Conservation (phyloP, 1,140 invertebrate genomes). For the Aphis gossypii region DNA sequence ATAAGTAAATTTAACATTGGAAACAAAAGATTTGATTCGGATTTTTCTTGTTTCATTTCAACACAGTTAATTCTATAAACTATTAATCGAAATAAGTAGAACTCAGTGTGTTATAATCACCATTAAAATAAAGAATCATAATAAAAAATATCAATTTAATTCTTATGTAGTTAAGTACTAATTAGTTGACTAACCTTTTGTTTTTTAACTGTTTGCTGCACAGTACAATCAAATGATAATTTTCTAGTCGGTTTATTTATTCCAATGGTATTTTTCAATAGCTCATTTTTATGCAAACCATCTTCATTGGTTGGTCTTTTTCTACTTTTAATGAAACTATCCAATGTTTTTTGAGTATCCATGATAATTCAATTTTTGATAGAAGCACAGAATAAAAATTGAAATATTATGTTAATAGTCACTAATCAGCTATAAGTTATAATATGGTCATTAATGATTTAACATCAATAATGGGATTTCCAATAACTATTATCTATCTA, state of each 20-base stretch:
- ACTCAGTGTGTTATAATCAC: neutral
- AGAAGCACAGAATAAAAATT: neutral
- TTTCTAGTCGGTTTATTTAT: constrained; percentile 38
- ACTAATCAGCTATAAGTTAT: neutral
- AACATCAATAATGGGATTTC: neutral
- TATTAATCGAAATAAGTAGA: too few relatives aligned
- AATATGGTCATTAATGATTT: neutral
- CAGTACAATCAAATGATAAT: constrained; percentile 43
- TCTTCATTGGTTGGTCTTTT: constrained; percentile 34
- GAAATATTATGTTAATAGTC: neutral
- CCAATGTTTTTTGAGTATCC: constrained; percentile 39
- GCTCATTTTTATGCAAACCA: neutral
- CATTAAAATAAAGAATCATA: neutral
- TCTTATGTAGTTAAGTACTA: neutral
- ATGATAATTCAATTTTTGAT: neutral
- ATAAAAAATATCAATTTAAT: neutral
- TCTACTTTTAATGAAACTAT: constrained; percentile 31
- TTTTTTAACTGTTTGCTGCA: neutral
- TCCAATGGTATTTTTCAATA: neutral
- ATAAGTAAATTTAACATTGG: too few relatives aligned
- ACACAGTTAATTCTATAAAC: too few relatives aligned
- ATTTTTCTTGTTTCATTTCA: too few relatives aligned
- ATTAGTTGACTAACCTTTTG: constrained; percentile 19
- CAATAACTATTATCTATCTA: neutral
- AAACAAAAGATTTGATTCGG: too few relatives aligned